Percentiles rank a stretch among this genome's conserved stretches.
Evolutionary conservation across 2,797 vertebrate genomes (phyloP).

Genomic region (Acanthurus tractus): DNA sequence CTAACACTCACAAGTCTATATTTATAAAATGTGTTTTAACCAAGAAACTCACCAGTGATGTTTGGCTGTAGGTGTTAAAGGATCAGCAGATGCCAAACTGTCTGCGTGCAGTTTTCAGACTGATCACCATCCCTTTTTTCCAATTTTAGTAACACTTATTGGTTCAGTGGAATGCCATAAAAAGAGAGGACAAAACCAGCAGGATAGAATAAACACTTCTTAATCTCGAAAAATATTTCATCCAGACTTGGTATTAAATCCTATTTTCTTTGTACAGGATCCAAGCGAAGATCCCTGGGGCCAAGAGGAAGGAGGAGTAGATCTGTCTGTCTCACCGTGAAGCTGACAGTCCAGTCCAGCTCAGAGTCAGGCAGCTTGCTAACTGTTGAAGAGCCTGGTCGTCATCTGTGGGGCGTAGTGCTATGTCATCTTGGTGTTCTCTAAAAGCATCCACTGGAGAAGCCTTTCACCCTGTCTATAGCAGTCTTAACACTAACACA

Average conservation of each 20-base stretch:
- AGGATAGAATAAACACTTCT: background rate
- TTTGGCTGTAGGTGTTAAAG: background rate
- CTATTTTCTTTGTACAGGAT: slow-evolving; percentile 87
- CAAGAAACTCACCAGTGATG: background rate
- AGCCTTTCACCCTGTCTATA: slow-evolving; percentile 90
- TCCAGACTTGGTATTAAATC: slow-evolving; percentile 2
- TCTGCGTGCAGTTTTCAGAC: slow-evolving; percentile 2
- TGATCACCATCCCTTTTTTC: background rate
- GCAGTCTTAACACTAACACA: slow-evolving; percentile 88
- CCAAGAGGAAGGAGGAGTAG: slow-evolving; percentile 97
- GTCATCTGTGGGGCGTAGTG: slow-evolving; percentile 87
- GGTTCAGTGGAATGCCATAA: slow-evolving; percentile 27
- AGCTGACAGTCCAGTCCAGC: slow-evolving; percentile 70
- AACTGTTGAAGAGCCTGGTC: slow-evolving; percentile 77
- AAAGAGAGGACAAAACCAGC: slow-evolving; percentile 10
- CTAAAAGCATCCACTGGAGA: slow-evolving; percentile 87
- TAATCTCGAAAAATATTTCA: slow-evolving; percentile 29
- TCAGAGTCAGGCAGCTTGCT: slow-evolving; percentile 67
- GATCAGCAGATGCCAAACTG: background rate
- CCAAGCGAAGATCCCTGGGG: slow-evolving; percentile 98
- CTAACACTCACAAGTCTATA: too few relatives aligned
- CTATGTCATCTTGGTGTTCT: slow-evolving; percentile 89
- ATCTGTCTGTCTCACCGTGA: slow-evolving; percentile 49
- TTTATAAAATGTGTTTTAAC: background rate
- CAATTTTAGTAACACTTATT: slow-evolving; percentile 39